Conservation (phyloP, 2,888 invertebrate genomes). For the Lycaena phlaeas region DNA sequence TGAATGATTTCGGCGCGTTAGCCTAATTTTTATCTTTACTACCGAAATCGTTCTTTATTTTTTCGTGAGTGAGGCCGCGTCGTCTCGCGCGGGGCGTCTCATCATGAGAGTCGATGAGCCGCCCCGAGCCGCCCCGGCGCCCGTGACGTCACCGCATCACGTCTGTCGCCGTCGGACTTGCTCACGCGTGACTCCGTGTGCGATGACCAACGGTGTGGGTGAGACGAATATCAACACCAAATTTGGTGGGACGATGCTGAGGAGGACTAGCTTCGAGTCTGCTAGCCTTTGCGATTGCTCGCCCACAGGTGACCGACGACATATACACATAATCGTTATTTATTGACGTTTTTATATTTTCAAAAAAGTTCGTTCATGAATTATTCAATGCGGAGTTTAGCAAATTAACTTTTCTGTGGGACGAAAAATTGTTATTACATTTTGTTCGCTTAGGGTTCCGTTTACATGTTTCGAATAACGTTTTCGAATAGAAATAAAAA, state of each 20-base stretch:
- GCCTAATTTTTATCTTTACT: too few relatives aligned
- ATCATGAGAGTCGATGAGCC: conserved; percentile 40
- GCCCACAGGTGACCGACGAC: conserved; percentile 47
- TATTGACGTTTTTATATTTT: neutral
- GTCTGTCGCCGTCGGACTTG: neutral
- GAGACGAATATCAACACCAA: conserved; percentile 49
- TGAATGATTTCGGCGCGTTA: too few relatives aligned
- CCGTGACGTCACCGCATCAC: conserved; percentile 50
- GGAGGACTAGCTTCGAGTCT: conserved; percentile 45
- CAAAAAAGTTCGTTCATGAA: too few relatives aligned
- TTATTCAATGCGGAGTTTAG: too few relatives aligned
- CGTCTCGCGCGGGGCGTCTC: conserved; percentile 50
- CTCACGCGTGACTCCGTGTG: conserved; percentile 17
- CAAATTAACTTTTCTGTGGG: too few relatives aligned
- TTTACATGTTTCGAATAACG: too few relatives aligned
- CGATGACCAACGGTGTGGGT: conserved; percentile 35
- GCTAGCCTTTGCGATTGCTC: conserved; percentile 59
- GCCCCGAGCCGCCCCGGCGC: conserved; percentile 48
- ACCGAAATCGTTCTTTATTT: too few relatives aligned
- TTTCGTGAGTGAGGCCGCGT: too few relatives aligned
- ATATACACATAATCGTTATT: neutral
- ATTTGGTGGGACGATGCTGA: conserved; percentile 44
- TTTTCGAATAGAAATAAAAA: too few relatives aligned
- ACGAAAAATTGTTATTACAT: neutral
- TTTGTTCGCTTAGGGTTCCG: too few relatives aligned